These are phyloP conservation scores for Poeciliopsis infans DNA, from an alignment of 2,797 vertebrate species.

Conservation along the genomic window DNA sequence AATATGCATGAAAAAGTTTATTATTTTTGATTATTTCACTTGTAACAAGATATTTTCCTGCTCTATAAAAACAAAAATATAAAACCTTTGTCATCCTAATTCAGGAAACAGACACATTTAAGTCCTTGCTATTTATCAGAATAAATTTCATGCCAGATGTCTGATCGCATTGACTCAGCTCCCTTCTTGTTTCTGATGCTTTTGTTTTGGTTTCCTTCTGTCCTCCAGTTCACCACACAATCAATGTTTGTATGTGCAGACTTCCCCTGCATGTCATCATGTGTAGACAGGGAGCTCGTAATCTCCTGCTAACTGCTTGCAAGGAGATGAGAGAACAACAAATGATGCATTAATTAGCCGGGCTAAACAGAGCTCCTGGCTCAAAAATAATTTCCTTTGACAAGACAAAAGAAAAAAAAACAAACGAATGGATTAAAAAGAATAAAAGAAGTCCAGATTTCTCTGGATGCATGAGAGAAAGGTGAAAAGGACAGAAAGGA, in stretches of 20 bases:
- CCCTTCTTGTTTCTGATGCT: slow-evolving; percentile 19
- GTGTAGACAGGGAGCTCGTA: slow-evolving; percentile 68
- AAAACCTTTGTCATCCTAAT: neutral
- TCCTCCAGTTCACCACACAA: slow-evolving; percentile 39
- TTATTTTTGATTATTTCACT: too few relatives aligned
- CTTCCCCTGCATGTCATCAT: slow-evolving; percentile 61
- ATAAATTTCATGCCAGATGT: slow-evolving; percentile 1
- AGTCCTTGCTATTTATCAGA: neutral
- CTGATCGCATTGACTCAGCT: slow-evolving; percentile 18
- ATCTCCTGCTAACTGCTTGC: slow-evolving; percentile 72
- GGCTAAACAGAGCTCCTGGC: slow-evolving; percentile 62
- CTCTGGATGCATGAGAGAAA: slow-evolving; percentile 11
- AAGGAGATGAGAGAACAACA: slow-evolving; percentile 69
- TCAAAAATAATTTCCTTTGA: slow-evolving; percentile 19
- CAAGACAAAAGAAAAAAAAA: slow-evolving; percentile 16
- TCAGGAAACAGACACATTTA: neutral
- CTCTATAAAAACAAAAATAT: neutral
- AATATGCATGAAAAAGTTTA: too few relatives aligned
- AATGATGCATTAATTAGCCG: slow-evolving; percentile 72
- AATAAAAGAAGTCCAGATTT: slow-evolving; percentile 28
- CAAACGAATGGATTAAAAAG: slow-evolving; percentile 25
- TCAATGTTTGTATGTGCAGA: slow-evolving; percentile 50
- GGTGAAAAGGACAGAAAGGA: slow-evolving; percentile 43
- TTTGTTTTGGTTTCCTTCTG: slow-evolving; percentile 19
- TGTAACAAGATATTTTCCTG: too few relatives aligned